These are phyloP conservation scores for Oligia fasciuncula DNA, from an alignment of 2,888 invertebrate species.

Conservation along the genomic window DNA sequence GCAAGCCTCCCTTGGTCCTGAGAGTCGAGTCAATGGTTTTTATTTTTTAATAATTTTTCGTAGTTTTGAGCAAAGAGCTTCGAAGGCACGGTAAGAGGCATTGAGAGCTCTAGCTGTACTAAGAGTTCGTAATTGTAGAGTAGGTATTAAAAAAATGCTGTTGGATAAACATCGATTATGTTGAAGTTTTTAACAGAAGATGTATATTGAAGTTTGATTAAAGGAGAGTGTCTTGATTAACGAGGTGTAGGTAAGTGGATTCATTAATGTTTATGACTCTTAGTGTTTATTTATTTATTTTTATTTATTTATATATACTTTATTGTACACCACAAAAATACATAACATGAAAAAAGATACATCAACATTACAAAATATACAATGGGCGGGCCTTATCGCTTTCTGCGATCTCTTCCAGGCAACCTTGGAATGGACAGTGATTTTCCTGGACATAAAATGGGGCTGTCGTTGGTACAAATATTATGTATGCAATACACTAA, in stretches of 20 bases:
- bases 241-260: background rate
- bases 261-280: background rate
- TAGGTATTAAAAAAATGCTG: slow-evolving; percentile 40
- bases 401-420: no score
- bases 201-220: slow-evolving; percentile 5
- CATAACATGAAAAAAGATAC: no score
- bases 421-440: no score
- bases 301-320: no score
- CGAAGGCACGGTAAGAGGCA: slow-evolving; percentile 64
- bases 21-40: slow-evolving; percentile 59
- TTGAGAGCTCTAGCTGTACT: slow-evolving; percentile 65
- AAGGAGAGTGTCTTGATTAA: background rate
- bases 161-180: slow-evolving; percentile 31
- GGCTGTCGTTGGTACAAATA: no score
- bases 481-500: no score
- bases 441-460: no score
- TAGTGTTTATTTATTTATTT: no score
- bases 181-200: slow-evolving; percentile 14
- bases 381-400: no score
- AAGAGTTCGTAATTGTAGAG: slow-evolving; percentile 63
- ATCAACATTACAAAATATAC: no score
- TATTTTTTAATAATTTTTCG: slow-evolving; percentile 62
- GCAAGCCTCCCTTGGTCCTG: slow-evolving; percentile 63
- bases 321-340: no score
- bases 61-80: slow-evolving; percentile 68